A percentile compares a stretch with the other conserved stretches of the same genome.
Evolutionary conservation across 2,113 vertebrate genomes (phyloP).

Genomic region (Casuarius casuarius): DNA sequence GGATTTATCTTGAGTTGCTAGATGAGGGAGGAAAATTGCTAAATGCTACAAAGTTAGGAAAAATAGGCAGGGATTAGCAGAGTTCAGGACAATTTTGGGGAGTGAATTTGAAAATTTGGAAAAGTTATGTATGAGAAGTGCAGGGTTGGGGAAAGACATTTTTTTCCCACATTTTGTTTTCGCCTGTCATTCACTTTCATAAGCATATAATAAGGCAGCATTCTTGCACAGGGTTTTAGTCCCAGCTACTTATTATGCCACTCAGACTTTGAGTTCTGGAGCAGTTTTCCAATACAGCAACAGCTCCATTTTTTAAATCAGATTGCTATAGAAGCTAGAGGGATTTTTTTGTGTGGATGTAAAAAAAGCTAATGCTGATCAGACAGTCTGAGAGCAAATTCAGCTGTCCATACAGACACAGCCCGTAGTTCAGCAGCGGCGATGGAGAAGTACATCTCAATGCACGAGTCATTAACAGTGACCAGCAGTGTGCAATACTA

Average conservation of each 20-base stretch:
- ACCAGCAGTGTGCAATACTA: rapidly evolving
- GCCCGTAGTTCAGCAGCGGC: not conserved
- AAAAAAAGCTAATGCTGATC: not conserved
- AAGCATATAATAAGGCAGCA: not conserved
- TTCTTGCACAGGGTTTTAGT: not conserved
- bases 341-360: not conserved
- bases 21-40: not conserved
- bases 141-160: not conserved
- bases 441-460: not conserved
- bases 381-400: not conserved
- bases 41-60: not conserved
- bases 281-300: slow-evolving; percentile 26
- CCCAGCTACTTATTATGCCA: not conserved
- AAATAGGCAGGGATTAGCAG: not conserved
- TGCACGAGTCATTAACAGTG: not conserved
- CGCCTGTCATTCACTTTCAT: not conserved
- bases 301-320: slow-evolving; percentile 10
- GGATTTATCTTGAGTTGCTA: not conserved
- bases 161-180: not conserved
- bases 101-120: not conserved
- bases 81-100: not conserved
- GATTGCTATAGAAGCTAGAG: not conserved
- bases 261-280: not conserved
- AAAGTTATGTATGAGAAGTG: not conserved
- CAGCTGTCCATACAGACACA: not conserved